These are phyloP conservation scores for Poliocrania exsul DNA, from an alignment of 2,797 vertebrate species.

Conservation along the genomic window DNA sequence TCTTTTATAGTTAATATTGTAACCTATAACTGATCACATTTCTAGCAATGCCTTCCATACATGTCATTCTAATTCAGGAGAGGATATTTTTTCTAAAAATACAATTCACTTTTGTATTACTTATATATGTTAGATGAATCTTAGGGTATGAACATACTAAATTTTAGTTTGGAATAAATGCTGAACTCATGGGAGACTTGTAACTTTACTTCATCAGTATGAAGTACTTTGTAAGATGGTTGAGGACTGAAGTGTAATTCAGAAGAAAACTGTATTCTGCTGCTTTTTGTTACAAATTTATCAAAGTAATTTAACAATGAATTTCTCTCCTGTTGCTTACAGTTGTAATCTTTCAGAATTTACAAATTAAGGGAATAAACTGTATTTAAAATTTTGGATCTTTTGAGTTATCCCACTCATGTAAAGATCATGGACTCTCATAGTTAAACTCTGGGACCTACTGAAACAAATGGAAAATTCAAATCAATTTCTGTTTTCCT, in stretches of 20 bases:
- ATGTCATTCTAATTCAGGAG: background rate
- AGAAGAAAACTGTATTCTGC: background rate
- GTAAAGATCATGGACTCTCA: background rate
- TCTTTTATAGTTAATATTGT: background rate
- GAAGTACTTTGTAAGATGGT: background rate
- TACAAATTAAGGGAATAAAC: background rate
- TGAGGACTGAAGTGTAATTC: background rate
- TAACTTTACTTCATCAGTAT: background rate
- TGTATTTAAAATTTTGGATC: background rate
- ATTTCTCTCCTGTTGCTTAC: background rate
- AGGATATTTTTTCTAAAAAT: background rate
- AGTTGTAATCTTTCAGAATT: background rate
- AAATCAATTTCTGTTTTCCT: background rate
- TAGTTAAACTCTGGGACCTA: background rate
- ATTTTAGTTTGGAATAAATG: background rate
- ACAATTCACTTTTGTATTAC: background rate
- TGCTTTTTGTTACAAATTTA: background rate
- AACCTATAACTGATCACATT: background rate
- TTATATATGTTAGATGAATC: background rate
- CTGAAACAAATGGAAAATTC: background rate
- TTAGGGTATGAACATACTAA: background rate
- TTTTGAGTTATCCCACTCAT: background rate
- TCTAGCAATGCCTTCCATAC: background rate
- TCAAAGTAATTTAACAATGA: background rate
- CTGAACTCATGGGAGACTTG: background rate